Evolutionary conservation across 2,888 invertebrate genomes (phyloP), one percentile per base, ranked within the genome.

Genomic region (Dendrolimus houi): DNA sequence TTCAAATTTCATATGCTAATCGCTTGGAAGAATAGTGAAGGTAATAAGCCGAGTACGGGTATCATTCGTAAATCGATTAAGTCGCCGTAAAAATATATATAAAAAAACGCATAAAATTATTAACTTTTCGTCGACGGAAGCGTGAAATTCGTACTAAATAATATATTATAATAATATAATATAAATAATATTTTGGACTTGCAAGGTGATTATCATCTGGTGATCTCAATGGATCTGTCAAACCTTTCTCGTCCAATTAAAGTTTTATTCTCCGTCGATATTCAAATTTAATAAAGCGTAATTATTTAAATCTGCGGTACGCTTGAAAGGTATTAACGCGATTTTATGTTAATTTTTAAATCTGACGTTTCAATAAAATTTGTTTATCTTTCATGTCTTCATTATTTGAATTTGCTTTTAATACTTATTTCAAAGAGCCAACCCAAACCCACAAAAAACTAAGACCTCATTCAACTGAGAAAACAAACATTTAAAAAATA

Each of bases 211-310:
- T 47, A 47, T 9, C 12, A 75, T 64, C 67, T 69, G 69, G 69
- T 68, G 65, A 75, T 76, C 76, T 70, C 72, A 77, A 76, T 75
- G 75, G 71, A 79, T 76, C 78, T 77, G 84, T 83, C 85, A 82
- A 75, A 29, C 29, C 29, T 29, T 29, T 79, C 79, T 74, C 62
- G 68, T 76, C 76, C 72, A 2, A 29, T 29, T 6, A 29, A 29
- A 29, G 29, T 29, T 6, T 29, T n/a, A n/a, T 29, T 29, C 29
- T 29, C 29, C 29, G 29, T 29, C 29, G 29, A 29, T 29, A 29
- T 29, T 29, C 29, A 29, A 29, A 29, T 29, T 29, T 14, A 14
- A 14, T 14, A 14, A 14, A 14, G 14, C 14, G 1, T 14, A 14
- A 14, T 14, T 14, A 14, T 14, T 14, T 14, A 14, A 14, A 14